Conservation (phyloP, 2,888 invertebrate species). For the Eulithis prunata region DNA sequence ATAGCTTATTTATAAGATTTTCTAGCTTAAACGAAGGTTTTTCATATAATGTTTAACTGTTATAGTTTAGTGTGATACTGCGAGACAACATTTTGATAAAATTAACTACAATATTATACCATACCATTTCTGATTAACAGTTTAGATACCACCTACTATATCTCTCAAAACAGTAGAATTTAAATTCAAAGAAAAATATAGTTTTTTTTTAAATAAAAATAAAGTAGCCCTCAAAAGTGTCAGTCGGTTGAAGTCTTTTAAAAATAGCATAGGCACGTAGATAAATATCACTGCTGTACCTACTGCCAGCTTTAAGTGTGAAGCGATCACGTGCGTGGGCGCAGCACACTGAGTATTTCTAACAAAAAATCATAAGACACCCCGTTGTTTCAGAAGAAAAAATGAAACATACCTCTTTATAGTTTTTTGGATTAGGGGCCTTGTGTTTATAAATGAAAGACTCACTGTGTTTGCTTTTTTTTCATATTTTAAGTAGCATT, state of each 20-base stretch:
- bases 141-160: too few relatives aligned
- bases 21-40: conserved; percentile 6
- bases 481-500: background rate
- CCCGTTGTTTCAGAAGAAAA: conserved; percentile 79
- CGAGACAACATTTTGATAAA: conserved; percentile 32
- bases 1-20: conserved; percentile 51
- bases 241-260: conserved; percentile 47
- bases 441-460: conserved; percentile 65
- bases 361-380: conserved; percentile 75
- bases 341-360: conserved; percentile 68
- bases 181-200: too few relatives aligned
- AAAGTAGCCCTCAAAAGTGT: conserved; percentile 26
- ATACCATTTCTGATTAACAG: background rate
- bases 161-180: too few relatives aligned
- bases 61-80: conserved; percentile 14
- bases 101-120: background rate
- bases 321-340: conserved; percentile 77
- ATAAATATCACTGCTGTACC: conserved; percentile 70
- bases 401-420: conserved; percentile 80
- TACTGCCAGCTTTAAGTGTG: conserved; percentile 78
- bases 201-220: conserved; percentile 36
- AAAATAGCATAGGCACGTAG: conserved; percentile 69
- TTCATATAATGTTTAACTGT: conserved; percentile 12
- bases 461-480: conserved; percentile 50
- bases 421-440: conserved; percentile 72